Conservation (phyloP, 2,113 vertebrate species). For the Cettia cetti region DNA sequence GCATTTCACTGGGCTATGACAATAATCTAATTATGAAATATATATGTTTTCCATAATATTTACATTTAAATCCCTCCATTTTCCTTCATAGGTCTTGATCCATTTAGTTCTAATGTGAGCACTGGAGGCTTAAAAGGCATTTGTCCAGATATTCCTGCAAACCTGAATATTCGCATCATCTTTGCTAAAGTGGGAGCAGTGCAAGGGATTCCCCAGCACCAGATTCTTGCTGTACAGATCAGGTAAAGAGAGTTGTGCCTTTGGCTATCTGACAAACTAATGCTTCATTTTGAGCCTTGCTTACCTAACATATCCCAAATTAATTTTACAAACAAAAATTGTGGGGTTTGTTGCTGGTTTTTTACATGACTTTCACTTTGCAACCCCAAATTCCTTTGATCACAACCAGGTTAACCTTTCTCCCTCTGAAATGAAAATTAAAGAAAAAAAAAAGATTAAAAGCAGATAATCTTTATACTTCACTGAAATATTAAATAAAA, state of each 20-base stretch:
- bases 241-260: constrained; percentile 68
- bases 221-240: constrained; percentile 79
- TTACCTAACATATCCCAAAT: not conserved
- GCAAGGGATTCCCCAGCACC: constrained; percentile 72
- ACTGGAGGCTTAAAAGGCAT: constrained; percentile 1
- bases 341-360: not conserved
- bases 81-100: constrained; percentile 1
- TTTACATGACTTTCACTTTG: not conserved
- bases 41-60: not conserved
- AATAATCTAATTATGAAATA: not conserved
- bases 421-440: not conserved
- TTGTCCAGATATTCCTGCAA: constrained; percentile 80
- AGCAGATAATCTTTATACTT: not conserved
- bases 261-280: not conserved
- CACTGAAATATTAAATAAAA: not conserved
- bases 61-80: not conserved
- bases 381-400: not conserved
- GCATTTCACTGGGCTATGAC: not conserved
- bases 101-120: not conserved
- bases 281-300: not conserved
- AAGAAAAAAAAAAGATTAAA: not conserved
- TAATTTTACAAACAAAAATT: not conserved
- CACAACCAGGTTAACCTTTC: not conserved
- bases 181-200: constrained; percentile 69
- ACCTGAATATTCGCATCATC: constrained; percentile 78